Conservation (phyloP, 2,888 invertebrate species). For the Clistopyga incitator region DNA sequence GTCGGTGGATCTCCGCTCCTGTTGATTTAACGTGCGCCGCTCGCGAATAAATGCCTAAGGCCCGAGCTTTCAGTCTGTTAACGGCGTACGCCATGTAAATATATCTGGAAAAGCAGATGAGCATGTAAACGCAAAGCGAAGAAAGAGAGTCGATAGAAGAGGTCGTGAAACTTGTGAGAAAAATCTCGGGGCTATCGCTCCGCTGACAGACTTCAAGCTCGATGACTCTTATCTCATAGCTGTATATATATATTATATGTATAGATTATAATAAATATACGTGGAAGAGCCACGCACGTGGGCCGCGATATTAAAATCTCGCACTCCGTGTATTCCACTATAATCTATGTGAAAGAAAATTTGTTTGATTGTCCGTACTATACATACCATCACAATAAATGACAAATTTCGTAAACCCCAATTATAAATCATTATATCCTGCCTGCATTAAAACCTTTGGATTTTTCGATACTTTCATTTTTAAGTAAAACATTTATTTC, state of each 20-base stretch:
- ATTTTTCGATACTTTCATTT: slow-evolving; percentile 13
- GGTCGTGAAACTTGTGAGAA: slow-evolving; percentile 34
- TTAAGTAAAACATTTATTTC: no score
- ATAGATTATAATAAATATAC: slow-evolving; percentile 28
- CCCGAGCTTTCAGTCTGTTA: slow-evolving; percentile 29
- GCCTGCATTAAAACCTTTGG: background rate
- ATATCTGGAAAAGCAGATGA: slow-evolving; percentile 14
- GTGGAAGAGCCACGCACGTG: slow-evolving; percentile 48
- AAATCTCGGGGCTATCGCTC: slow-evolving; percentile 19
- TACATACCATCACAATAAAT: slow-evolving; percentile 56
- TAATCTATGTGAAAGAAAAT: slow-evolving; percentile 58
- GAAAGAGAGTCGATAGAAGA: slow-evolving; percentile 10
- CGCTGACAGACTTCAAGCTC: slow-evolving; percentile 46
- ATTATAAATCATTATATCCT: background rate
- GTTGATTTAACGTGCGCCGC: slow-evolving; percentile 33
- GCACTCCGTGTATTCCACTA: slow-evolving; percentile 52
- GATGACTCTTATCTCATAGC: slow-evolving; percentile 55
- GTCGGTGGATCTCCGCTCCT: background rate
- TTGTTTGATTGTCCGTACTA: slow-evolving; percentile 65
- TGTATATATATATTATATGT: slow-evolving; percentile 62
- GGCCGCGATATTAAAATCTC: background rate
- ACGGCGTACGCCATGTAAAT: slow-evolving; percentile 22
- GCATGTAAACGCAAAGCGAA: background rate
- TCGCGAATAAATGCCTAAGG: slow-evolving; percentile 18
- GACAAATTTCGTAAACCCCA: slow-evolving; percentile 52